phyloP scores from a whole-genome alignment of 2,888 invertebrate genomes.

The Hymenopus coronatus region DNA sequence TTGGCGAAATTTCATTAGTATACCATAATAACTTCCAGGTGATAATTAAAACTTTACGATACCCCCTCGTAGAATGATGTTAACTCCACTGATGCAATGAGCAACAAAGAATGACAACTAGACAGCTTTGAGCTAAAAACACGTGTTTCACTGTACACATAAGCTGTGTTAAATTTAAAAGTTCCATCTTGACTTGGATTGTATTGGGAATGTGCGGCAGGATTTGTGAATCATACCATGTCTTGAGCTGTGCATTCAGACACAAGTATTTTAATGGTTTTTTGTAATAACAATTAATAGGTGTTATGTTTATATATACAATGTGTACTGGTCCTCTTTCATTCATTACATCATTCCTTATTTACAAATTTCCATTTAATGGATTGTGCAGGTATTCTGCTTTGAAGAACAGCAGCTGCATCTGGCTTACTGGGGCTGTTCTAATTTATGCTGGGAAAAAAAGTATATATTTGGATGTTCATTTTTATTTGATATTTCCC shows the following conservation, averaged over 20 bases:
- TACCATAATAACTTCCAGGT: too few species aligned
- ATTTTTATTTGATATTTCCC: too few species aligned
- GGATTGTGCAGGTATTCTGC: too few species aligned
- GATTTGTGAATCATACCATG: background rate
- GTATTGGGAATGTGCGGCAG: background rate
- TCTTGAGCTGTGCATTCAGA: background rate
- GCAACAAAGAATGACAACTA: background rate
- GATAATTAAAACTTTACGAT: too few species aligned
- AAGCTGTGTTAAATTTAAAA: background rate
- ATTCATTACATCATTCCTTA: too few species aligned
- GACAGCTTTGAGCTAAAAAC: too few species aligned
- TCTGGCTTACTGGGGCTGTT: too few species aligned
- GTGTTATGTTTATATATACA: background rate
- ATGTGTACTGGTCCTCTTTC: background rate
- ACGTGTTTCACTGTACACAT: background rate
- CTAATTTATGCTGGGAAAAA: too few species aligned
- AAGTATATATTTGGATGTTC: too few species aligned
- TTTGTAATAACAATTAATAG: background rate
- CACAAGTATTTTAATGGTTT: background rate
- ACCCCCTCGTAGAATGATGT: background rate
- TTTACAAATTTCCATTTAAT: too few species aligned
- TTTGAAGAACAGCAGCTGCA: too few species aligned
- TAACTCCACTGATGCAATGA: background rate
- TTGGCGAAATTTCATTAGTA: too few species aligned
- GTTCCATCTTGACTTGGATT: background rate